Evolutionary conservation across 1,140 invertebrate genomes (phyloP), one percentile per base, ranked within the genome.

Genomic region (Dreissena rostriformis): DNA sequence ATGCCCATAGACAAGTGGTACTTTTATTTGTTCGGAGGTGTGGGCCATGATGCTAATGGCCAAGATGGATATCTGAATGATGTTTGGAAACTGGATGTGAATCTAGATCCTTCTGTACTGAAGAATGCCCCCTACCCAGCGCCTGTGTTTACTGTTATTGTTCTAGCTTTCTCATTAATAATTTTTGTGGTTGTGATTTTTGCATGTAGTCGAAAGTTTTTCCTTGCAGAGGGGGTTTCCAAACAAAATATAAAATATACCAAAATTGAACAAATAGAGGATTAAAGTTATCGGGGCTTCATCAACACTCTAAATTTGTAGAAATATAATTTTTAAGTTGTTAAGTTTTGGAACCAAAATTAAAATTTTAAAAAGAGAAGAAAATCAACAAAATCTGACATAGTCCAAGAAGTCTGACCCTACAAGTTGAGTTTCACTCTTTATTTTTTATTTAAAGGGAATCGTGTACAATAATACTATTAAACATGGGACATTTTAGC

Each of bases 11-110:
- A 61, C 17, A 61, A 24, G 22, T n/a, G 22, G 22, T 78, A 88
- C 68, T 78, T 88, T 24, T 88, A 86, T 66, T 22, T 91, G 14
- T 90, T 88, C 83, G 88, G 86, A 29, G 88, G 87, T 19, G 19
- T 89, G 6, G 86, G 87, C 49, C 86, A 88, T 77, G 84, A 87
- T 74, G 72, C 61, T 10, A 65, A 74, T 53, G 73, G 82, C 6
- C 61, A 81, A 72, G 83, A 86, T 85, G 83, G 87, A 14, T 87
- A 84, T 63, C 68, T 89, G 28, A 87, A 86, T 86, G 88, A 89
- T 80, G 61, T 89, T 17, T 88, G 88, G 90, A 26, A 73, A 19
- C 11, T 89, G 6, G 74, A 88, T 71, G 75, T 87, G 8, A 66
- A 84, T n/a, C 26, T 77, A 14, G 82, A 84, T 39, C 10, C 17